These are phyloP conservation scores for Tautogolabrus adspersus DNA, from an alignment of 2,113 vertebrate species.

Conservation along the genomic window DNA sequence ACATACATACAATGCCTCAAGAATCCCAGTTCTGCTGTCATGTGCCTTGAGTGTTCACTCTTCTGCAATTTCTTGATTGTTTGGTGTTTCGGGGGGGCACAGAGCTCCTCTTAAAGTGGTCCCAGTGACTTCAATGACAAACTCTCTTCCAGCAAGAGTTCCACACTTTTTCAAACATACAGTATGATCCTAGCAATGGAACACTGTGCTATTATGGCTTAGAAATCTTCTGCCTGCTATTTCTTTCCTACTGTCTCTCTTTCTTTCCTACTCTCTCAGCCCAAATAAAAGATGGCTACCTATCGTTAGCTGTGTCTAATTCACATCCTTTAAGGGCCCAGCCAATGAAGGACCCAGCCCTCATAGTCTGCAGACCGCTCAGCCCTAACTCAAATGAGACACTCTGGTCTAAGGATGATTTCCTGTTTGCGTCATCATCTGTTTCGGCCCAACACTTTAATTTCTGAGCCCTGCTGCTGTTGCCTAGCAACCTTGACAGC, in stretches of 20 bases:
- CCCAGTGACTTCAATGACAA: neutral
- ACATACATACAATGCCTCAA: slow-evolving; percentile 3
- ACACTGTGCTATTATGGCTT: neutral
- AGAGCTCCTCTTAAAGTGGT: slow-evolving; percentile 1
- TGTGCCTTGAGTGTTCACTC: slow-evolving; percentile 2
- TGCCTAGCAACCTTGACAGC: too few species aligned
- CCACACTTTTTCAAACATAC: neutral
- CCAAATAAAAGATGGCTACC: neutral
- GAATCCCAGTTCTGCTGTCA: slow-evolving; percentile 15
- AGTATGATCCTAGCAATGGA: neutral
- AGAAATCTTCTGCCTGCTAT: neutral
- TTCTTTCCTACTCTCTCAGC: neutral
- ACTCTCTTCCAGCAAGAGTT: neutral
- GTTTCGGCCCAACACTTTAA: too few species aligned
- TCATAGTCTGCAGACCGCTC: too few species aligned
- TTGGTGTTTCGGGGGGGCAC: neutral
- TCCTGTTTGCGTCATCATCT: too few species aligned
- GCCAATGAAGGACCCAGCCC: too few species aligned
- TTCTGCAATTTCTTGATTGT: slow-evolving; percentile 4
- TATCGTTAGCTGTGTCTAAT: too few species aligned
- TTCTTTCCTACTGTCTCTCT: neutral
- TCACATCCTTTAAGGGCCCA: too few species aligned
- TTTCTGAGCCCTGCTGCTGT: too few species aligned
- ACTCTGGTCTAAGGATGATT: too few species aligned
- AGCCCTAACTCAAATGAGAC: too few species aligned